Percentiles rank a stretch among this genome's conserved stretches.
Evolutionary conservation across 2,113 vertebrate species (phyloP).

Genomic region (Brachyistius frenatus): DNA sequence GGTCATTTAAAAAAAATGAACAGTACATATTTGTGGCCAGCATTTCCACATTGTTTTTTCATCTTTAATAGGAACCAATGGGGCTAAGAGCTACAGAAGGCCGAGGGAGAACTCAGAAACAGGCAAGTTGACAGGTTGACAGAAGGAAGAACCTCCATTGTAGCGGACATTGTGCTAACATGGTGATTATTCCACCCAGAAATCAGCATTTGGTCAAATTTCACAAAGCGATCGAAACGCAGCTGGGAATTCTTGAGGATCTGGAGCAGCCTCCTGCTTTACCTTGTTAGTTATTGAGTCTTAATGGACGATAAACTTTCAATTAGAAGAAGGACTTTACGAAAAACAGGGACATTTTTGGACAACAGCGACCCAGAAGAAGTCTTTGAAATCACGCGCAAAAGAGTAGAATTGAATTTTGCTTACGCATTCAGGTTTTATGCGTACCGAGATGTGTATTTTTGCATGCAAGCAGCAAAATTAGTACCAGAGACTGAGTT

Average conservation of each 20-base stretch:
- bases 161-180: not conserved
- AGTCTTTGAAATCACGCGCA: not conserved
- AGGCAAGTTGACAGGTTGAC: not conserved
- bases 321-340: not conserved
- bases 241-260: not conserved
- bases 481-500: not conserved
- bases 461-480: slow-evolving; percentile 8
- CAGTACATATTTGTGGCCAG: too few relatives aligned
- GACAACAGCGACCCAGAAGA: not conserved
- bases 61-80: too few relatives aligned
- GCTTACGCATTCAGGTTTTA: not conserved
- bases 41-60: too few relatives aligned
- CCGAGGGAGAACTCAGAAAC: too few relatives aligned
- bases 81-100: too few relatives aligned
- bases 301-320: not conserved
- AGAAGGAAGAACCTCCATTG: not conserved
- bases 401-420: not conserved
- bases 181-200: too few relatives aligned
- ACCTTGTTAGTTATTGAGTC: not conserved
- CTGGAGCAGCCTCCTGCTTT: not conserved
- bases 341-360: not conserved
- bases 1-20: too few relatives aligned
- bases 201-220: too few relatives aligned
- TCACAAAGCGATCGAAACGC: too few relatives aligned
- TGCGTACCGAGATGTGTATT: not conserved